Conservation (phyloP, 64 coral and sea anemone genomes). For the Catalaphyllia jardinei region DNA sequence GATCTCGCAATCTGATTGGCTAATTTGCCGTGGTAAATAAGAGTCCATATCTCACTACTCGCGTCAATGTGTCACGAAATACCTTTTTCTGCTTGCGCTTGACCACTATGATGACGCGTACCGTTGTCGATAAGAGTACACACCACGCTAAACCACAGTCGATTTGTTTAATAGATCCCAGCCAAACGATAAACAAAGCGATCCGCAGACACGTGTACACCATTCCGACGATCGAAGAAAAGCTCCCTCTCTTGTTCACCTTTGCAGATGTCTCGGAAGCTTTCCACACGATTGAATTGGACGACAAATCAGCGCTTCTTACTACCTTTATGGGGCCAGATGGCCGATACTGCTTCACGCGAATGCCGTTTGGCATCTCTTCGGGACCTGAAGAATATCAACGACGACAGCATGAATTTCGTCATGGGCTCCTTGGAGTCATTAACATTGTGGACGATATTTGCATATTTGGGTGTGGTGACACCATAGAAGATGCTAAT, state of each 20-base stretch:
- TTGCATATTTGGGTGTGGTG: too few species aligned
- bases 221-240: conserved; percentile 40
- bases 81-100: too few species aligned
- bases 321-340: conserved; percentile 25
- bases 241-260: conserved; percentile 29
- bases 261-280: conserved; percentile 25
- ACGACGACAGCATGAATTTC: conserved; percentile 52
- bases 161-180: conserved; percentile 18
- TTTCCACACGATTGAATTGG: conserved; percentile 47
- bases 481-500: too few species aligned
- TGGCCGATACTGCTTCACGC: conserved; percentile 32
- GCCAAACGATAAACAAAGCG: conserved; percentile 33
- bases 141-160: too few species aligned
- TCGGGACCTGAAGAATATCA: conserved; percentile 54
- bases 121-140: too few species aligned
- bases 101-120: too few species aligned
- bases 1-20: too few species aligned
- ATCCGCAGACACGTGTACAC: conserved; percentile 15
- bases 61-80: too few species aligned
- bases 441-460: too few species aligned
- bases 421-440: conserved; percentile 31
- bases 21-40: too few species aligned
- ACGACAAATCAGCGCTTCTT: conserved; percentile 26
- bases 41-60: too few species aligned
- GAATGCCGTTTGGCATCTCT: conserved; percentile 45